phyloP scores from a whole-genome alignment of 2,888 invertebrate genomes.

The Himalopsyche anomala region DNA sequence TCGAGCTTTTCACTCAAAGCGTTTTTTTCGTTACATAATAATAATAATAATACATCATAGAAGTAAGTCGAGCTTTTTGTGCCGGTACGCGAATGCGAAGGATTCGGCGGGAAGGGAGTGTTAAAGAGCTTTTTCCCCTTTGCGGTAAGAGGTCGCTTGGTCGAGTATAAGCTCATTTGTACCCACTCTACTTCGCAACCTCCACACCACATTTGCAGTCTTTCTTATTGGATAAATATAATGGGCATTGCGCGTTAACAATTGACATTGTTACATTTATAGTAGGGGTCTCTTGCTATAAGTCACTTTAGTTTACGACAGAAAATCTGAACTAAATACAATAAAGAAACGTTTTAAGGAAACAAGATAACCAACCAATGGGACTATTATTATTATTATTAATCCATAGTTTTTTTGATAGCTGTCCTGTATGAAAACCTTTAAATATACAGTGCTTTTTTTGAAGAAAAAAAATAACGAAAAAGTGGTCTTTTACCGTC shows the following conservation, averaged over 20 bases:
- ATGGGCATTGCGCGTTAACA: background rate
- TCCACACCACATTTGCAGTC: background rate
- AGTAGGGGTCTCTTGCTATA: background rate
- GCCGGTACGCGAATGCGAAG: background rate
- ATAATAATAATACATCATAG: too few relatives aligned
- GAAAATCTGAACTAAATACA: too few relatives aligned
- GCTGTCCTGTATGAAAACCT: too few relatives aligned
- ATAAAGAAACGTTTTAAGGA: too few relatives aligned
- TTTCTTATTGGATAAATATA: slow-evolving; percentile 15
- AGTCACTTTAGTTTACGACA: background rate
- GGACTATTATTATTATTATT: too few relatives aligned
- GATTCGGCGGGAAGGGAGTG: background rate
- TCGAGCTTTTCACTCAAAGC: too few relatives aligned
- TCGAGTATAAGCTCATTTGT: slow-evolving; percentile 21
- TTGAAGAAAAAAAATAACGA: too few relatives aligned
- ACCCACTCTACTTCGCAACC: background rate
- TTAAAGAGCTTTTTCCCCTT: slow-evolving; percentile 28
- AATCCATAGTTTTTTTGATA: too few relatives aligned
- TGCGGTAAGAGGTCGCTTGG: slow-evolving; percentile 31
- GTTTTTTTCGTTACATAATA: too few relatives aligned
- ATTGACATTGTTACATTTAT: background rate
- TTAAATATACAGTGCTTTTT: too few relatives aligned
- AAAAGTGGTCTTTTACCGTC: too few relatives aligned
- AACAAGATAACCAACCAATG: too few relatives aligned
- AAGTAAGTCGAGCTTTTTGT: slow-evolving; percentile 9